Base-by-base conservation (phyloP, 1,140 invertebrate genomes). In the Sycobia sp. region DNA sequence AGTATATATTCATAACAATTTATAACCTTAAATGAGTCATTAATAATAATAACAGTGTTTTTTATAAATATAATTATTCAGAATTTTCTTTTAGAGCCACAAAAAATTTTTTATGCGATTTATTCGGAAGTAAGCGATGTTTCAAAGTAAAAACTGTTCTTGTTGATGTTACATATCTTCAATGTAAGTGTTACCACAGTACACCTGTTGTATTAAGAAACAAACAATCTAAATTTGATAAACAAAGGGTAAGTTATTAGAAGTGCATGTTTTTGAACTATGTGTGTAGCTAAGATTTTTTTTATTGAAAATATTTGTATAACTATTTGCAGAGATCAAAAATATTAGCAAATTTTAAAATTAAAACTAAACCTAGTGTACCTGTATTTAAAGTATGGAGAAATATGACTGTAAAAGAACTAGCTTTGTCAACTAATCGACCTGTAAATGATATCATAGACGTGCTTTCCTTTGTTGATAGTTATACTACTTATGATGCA, bases 401-500 rank as follows among this genome's bases (percentile, higher is more conserved):
- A 49, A 86, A 89, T 69, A 94, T 95, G 84, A 93, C 88, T 11
- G 86, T 94, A 0, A 62, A 73, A 44, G 88, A 95, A 72, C 77
- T 96, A 65, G 87, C 91, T 22, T 71, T 84, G 51, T 80, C 85
- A 1, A 61, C 89, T 13, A 72, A 83, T 18, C 86, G 84, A 76
- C 77, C 86, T 79, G 59, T 85, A 50, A 80, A 85, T 71, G 82
- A 90, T 75, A 77, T 93, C 8, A 86, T 88, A 63, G 86, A 90
- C 74, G 85, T 86, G 3, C 84, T 93, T 77, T 72, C 84, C 10
- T 88, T 88, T 79, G 75, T 46, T 65, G 53, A 71, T 75, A 41
- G 75, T 67, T 66, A 76, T 20, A 74, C 73, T 49, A 67, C 67
- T 80, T 87, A 83, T 61, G 69, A 78, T 43, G 66, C 80, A 4